A percentile compares a stretch with the other conserved stretches of the same genome.
Evolutionary conservation across 1,140 invertebrate genomes (phyloP).

Genomic region (Drosophila micromelanica): DNA sequence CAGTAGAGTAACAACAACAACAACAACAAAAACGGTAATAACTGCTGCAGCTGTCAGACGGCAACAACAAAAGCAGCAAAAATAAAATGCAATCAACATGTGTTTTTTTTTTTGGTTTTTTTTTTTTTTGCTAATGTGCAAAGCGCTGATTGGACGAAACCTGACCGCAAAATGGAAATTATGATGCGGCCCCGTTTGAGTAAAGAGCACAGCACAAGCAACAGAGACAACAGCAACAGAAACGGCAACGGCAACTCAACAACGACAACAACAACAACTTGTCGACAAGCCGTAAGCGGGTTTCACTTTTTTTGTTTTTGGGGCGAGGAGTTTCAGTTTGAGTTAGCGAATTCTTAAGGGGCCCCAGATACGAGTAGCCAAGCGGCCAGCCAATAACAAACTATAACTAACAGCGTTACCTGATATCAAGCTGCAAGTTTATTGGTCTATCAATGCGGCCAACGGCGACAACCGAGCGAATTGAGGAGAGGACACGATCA

Average conservation of each 20-base stretch:
- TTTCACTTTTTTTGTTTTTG: conserved; percentile 66
- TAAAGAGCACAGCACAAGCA: conserved; percentile 72
- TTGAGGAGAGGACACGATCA: conserved; percentile 30
- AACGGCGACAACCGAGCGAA: conserved; percentile 46
- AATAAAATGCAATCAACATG: conserved; percentile 77
- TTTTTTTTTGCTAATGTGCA: conserved; percentile 72
- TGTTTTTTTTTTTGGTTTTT: conserved; percentile 44
- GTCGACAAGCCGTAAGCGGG: conserved; percentile 58
- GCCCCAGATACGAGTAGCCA: conserved; percentile 18
- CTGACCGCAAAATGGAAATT: conserved; percentile 82
- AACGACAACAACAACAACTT: conserved; percentile 43
- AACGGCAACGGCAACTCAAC: conserved; percentile 11
- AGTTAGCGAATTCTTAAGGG: conserved; percentile 49
- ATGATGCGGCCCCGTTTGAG: conserved; percentile 80
- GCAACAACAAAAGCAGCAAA: conserved; percentile 67
- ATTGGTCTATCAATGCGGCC: conserved; percentile 70
- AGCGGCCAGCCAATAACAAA: conserved; percentile 72
- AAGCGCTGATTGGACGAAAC: conserved; percentile 81
- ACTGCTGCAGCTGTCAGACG: conserved; percentile 57
- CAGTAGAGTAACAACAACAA: conserved; percentile 30
- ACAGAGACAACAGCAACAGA: conserved; percentile 30
- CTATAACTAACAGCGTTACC: conserved; percentile 80
- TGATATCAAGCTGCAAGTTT: conserved; percentile 80
- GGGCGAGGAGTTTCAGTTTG: conserved; percentile 62
- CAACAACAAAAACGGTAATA: conserved; percentile 25